These are phyloP conservation scores for Meles meles DNA, from an alignment of 2,113 vertebrate species.

Conservation along the genomic window DNA sequence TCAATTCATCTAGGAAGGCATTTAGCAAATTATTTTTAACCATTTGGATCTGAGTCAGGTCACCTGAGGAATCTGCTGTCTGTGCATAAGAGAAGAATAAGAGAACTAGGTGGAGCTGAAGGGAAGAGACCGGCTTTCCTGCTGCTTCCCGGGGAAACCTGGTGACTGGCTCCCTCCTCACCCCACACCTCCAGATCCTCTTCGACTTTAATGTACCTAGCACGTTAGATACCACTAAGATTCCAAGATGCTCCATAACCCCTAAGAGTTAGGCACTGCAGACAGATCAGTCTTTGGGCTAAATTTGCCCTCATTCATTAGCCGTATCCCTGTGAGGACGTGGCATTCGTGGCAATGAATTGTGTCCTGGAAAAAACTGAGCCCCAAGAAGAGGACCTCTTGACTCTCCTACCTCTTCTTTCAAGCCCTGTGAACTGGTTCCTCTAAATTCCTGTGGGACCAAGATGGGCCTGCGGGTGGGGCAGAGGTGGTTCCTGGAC, in stretches of 20 bases:
- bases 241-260: not conserved
- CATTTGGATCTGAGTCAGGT: conserved; percentile 65
- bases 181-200: not conserved
- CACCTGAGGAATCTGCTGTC: conserved; percentile 56
- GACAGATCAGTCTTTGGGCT: not conserved
- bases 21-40: conserved; percentile 72
- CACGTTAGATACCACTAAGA: not conserved
- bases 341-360: not conserved
- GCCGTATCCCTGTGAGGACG: not conserved
- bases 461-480: not conserved
- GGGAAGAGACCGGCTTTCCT: not conserved
- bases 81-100: not conserved
- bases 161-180: not conserved
- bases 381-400: not conserved
- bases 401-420: not conserved
- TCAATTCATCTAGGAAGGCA: conserved; percentile 74
- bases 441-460: not conserved
- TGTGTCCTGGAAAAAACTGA: not conserved
- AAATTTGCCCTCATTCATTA: not conserved
- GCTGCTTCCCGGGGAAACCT: not conserved
- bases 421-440: not conserved
- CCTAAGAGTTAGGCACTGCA: not conserved
- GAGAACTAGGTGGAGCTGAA: not conserved
- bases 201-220: not conserved
- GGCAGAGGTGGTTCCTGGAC: not conserved